A percentile compares a stretch with the other conserved stretches of the same genome.
Conservation (phyloP, 2,888 invertebrate species). For the Trichopria drosophilae region DNA sequence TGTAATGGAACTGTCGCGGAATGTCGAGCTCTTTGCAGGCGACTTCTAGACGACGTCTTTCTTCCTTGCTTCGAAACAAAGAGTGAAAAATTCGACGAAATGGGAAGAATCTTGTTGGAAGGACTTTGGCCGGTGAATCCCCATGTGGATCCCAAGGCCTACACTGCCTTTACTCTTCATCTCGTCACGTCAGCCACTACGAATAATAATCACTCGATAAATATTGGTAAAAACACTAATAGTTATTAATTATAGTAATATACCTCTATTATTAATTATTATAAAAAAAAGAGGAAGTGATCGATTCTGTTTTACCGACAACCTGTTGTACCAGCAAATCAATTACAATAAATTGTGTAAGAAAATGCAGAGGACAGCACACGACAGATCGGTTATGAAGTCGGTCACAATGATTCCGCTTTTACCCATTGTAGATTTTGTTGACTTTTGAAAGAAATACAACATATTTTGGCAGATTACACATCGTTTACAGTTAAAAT, state of each 20-base stretch:
- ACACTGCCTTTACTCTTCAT: slow-evolving; percentile 63
- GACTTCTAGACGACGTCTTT: slow-evolving; percentile 64
- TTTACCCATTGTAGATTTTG: too few species aligned
- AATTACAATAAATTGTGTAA: too few species aligned
- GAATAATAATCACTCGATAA: slow-evolving; percentile 52
- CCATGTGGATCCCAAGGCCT: slow-evolving; percentile 63
- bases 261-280: background rate
- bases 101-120: slow-evolving; percentile 67
- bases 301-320: too few species aligned
- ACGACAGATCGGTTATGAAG: too few species aligned
- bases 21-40: slow-evolving; percentile 64
- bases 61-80: slow-evolving; percentile 66
- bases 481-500: too few species aligned
- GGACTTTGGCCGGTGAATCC: slow-evolving; percentile 74
- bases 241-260: background rate
- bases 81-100: slow-evolving; percentile 67
- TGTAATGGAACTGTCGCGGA: slow-evolving; percentile 68
- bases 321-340: too few species aligned
- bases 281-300: background rate
- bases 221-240: slow-evolving; percentile 41
- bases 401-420: too few species aligned
- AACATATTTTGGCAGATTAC: too few species aligned
- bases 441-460: too few species aligned
- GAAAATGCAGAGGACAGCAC: too few species aligned
- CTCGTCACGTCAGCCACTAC: slow-evolving; percentile 55